These are phyloP conservation scores for Portunus trituberculatus DNA, from an alignment of 1,140 invertebrate genomes.

Conservation along the genomic window DNA sequence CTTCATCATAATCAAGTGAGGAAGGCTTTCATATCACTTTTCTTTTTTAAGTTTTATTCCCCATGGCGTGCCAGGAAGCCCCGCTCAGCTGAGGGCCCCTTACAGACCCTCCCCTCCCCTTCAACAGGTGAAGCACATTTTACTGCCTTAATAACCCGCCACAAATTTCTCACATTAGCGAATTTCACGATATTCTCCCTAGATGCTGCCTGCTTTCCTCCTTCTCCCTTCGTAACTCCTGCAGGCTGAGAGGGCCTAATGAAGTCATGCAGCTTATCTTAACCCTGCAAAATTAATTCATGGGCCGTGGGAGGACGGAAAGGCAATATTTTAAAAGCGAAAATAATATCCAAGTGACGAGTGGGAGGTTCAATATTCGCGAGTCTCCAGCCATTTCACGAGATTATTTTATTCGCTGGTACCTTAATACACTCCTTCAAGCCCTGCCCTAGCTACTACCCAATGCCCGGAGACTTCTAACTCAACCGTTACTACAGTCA, in stretches of 20 bases:
- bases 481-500: neutral
- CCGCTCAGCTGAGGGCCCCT: neutral
- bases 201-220: too few species aligned
- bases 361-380: slow-evolving; percentile 66
- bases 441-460: neutral
- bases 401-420: slow-evolving; percentile 73
- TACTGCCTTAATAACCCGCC: slow-evolving; percentile 54
- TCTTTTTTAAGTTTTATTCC: too few species aligned
- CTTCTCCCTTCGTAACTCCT: neutral
- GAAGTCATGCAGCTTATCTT: too few species aligned
- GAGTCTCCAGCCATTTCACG: slow-evolving; percentile 70
- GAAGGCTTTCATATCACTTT: too few species aligned
- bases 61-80: neutral
- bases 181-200: slow-evolving; percentile 64
- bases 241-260: too few species aligned
- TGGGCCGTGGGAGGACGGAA: neutral
- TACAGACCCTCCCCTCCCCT: neutral
- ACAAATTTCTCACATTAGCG: slow-evolving; percentile 70
- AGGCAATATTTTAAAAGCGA: slow-evolving; percentile 55
- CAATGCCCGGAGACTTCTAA: neutral
- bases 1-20: too few species aligned
- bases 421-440: neutral
- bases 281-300: too few species aligned
- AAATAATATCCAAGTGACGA: slow-evolving; percentile 54
- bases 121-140: neutral